Conservation (phyloP, 2,888 invertebrate species). For the Cosmia pyralina region DNA sequence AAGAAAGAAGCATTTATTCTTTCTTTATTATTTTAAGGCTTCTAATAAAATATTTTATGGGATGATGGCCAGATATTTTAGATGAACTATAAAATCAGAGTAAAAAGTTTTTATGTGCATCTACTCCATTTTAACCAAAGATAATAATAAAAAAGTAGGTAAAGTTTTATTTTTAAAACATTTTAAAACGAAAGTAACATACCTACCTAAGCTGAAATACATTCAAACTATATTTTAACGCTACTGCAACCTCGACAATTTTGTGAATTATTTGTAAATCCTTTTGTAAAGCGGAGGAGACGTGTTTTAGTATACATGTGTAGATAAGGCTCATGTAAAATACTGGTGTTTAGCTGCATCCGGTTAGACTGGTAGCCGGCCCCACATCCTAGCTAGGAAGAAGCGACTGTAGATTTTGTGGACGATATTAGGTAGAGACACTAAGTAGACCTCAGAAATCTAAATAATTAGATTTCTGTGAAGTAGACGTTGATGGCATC, state of each 20-base stretch:
- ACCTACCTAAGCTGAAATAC: neutral
- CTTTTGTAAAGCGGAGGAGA: neutral
- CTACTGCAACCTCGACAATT: neutral
- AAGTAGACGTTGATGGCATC: neutral
- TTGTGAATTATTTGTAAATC: neutral
- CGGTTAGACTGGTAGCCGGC: too few species aligned
- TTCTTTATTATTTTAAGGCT: slow-evolving; percentile 27
- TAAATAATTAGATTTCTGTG: too few species aligned
- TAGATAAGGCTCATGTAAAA: neutral
- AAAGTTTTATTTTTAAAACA: neutral
- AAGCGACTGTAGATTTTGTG: neutral
- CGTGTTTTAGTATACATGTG: too few species aligned
- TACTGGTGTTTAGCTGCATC: too few species aligned
- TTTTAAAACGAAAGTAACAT: neutral
- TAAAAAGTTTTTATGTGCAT: slow-evolving; percentile 8
- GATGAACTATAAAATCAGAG: slow-evolving; percentile 13
- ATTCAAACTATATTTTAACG: neutral
- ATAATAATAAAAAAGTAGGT: too few species aligned
- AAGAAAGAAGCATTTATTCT: slow-evolving; percentile 1
- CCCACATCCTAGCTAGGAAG: neutral
- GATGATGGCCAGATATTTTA: slow-evolving; percentile 22
- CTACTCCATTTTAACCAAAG: neutral
- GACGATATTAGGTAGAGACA: too few species aligned
- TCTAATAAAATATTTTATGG: slow-evolving; percentile 35
- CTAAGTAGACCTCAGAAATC: too few species aligned